Conservation (phyloP, 2,797 vertebrate genomes). For the Nannoperca australis region DNA sequence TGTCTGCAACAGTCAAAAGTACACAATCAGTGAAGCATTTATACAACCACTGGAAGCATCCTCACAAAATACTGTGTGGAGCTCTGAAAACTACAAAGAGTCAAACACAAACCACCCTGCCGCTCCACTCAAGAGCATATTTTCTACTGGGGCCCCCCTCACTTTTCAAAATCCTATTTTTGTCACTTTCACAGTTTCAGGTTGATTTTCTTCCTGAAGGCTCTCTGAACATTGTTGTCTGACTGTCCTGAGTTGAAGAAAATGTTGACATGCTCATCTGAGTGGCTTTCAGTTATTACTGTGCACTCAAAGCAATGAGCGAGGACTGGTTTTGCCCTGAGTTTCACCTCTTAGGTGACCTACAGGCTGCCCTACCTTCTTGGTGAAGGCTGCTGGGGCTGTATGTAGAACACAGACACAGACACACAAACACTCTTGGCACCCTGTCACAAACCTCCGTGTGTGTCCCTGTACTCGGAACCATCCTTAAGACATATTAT, state of each 20-base stretch:
- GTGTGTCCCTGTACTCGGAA: background rate
- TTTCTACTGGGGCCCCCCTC: background rate
- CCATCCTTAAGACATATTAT: background rate
- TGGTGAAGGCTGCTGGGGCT: background rate
- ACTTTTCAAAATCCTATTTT: background rate
- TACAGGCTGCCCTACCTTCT: background rate
- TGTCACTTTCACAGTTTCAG: background rate
- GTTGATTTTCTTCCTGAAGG: background rate
- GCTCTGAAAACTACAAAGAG: slow-evolving; percentile 17
- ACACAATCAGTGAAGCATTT: slow-evolving; percentile 8
- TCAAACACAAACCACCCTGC: background rate
- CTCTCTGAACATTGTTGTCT: background rate
- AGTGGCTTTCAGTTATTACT: background rate
- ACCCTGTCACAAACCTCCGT: background rate
- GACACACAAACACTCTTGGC: background rate
- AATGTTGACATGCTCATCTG: background rate
- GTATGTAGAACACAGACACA: background rate
- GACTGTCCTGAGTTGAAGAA: background rate
- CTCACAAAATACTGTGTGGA: background rate
- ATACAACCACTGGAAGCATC: background rate
- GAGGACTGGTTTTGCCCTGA: background rate
- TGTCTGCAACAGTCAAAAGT: background rate
- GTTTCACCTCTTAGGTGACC: background rate
- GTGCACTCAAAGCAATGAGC: background rate
- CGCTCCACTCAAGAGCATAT: background rate